Evolutionary conservation across 2,888 invertebrate genomes (phyloP).

Genomic region (Auanema freiburgensis): DNA sequence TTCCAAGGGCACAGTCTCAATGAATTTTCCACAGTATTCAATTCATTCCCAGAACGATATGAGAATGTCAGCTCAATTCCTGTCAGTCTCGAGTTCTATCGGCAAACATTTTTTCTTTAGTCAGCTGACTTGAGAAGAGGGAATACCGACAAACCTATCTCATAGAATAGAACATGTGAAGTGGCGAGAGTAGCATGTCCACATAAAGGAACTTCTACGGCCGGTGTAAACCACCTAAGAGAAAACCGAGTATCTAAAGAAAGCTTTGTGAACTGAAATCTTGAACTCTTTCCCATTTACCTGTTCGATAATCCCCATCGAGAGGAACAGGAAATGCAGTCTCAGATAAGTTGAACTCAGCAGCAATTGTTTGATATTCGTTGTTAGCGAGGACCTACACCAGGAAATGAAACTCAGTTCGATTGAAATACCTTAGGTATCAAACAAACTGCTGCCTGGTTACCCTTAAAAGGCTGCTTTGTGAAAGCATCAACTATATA

Average conservation of each 20-base stretch:
- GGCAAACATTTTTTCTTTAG: not conserved
- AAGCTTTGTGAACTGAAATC: not conserved
- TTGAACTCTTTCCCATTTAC: constrained; percentile 24
- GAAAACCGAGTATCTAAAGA: constrained; percentile 63
- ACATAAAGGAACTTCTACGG: constrained; percentile 69
- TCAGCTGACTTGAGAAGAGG: not conserved
- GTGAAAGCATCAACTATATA: constrained; percentile 70
- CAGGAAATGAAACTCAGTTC: too few relatives aligned
- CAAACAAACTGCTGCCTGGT: constrained; percentile 70
- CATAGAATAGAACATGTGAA: constrained; percentile 67
- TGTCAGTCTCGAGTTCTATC: not conserved
- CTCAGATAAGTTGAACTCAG: constrained; percentile 71
- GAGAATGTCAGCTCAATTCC: not conserved
- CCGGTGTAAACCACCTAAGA: constrained; percentile 71
- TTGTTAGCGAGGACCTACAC: constrained; percentile 15
- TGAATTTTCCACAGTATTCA: constrained; percentile 50
- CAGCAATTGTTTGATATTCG: constrained; percentile 68
- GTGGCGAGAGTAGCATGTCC: constrained; percentile 71
- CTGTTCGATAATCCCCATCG: constrained; percentile 31
- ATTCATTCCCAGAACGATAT: constrained; percentile 23
- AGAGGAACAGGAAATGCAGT: constrained; percentile 68
- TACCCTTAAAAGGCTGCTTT: constrained; percentile 67
- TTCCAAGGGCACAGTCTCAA: constrained; percentile 19
- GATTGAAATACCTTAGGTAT: constrained; percentile 28
- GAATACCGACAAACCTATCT: constrained; percentile 46